These are phyloP conservation scores for Caenorhabditis brenneri DNA, from an alignment of 1,140 invertebrate genomes.

Conservation along the genomic window DNA sequence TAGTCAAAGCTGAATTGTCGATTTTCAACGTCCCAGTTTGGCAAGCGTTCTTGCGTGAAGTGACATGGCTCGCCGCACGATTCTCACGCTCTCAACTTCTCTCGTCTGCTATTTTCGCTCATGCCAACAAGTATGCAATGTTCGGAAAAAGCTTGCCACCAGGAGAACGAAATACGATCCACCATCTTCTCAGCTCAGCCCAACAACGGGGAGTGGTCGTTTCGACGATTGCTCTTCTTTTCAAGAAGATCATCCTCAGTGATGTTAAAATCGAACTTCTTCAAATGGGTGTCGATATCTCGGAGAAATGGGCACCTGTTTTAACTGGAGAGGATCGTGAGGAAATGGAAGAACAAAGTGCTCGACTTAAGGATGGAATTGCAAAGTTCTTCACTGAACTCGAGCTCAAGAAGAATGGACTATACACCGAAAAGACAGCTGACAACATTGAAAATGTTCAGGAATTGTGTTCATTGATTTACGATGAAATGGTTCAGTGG, in stretches of 20 bases:
- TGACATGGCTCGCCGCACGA: not conserved
- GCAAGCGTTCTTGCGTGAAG: conserved; percentile 5
- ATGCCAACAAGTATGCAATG: conserved; percentile 8
- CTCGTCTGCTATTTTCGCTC: conserved; percentile 9
- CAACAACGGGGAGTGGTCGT: not conserved
- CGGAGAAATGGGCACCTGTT: not conserved
- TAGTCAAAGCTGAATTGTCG: conserved; percentile 2
- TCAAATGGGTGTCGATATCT: conserved; percentile 22
- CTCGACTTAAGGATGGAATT: not conserved
- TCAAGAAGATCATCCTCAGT: conserved; percentile 20
- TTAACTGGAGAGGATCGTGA: not conserved
- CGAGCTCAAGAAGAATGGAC: conserved; percentile 20
- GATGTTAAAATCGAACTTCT: conserved; percentile 23
- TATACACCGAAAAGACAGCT: conserved; percentile 2
- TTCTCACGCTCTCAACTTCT: not conserved
- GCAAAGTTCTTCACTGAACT: conserved; percentile 24
- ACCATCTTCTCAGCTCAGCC: not conserved
- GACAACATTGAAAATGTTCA: conserved; percentile 25
- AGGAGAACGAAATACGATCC: not conserved
- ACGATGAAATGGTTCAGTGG: conserved; percentile 19
- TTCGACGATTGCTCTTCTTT: conserved; percentile 7
- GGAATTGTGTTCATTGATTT: not conserved
- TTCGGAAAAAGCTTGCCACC: conserved; percentile 13
- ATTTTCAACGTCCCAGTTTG: conserved; percentile 30
- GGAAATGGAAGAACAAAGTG: conserved; percentile 17